These are phyloP conservation scores for Hydrophis major DNA, from an alignment of 2,797 vertebrate species.

Conservation along the genomic window DNA sequence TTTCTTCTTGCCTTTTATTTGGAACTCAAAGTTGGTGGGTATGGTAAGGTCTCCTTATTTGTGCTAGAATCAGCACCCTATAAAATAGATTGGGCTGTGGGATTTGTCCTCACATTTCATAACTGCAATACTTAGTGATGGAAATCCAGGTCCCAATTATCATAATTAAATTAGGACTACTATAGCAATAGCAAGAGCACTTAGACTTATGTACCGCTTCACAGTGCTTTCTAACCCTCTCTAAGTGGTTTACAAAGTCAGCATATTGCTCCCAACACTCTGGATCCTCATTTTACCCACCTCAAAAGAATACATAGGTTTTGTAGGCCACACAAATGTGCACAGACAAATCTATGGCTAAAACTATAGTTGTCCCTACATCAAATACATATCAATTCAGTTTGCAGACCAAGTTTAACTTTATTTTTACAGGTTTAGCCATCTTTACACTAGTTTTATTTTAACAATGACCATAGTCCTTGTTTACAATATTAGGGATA, in stretches of 20 bases:
- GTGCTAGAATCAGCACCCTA: not conserved
- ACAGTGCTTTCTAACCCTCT: no score
- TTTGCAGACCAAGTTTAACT: not conserved
- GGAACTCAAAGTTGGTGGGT: not conserved
- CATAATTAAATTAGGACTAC: not conserved
- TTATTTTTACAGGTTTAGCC: not conserved
- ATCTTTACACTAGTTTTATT: not conserved
- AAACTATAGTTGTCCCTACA: not conserved
- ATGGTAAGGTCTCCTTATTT: not conserved
- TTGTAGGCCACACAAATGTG: not conserved
- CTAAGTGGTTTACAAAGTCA: no score
- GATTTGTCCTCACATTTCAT: not conserved
- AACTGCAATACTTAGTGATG: not conserved
- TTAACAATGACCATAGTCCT: not conserved
- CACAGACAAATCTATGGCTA: not conserved
- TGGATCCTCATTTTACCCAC: no score
- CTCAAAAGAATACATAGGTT: not conserved
- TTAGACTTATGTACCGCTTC: no score
- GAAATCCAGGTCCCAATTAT: not conserved
- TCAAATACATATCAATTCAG: not conserved
- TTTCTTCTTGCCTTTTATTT: not conserved
- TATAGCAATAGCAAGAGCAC: not conserved
- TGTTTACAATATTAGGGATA: not conserved
- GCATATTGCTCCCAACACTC: no score
- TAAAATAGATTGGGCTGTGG: not conserved